Conservation (phyloP, 2,113 vertebrate genomes). For the Plecturocebus donacophilus region DNA sequence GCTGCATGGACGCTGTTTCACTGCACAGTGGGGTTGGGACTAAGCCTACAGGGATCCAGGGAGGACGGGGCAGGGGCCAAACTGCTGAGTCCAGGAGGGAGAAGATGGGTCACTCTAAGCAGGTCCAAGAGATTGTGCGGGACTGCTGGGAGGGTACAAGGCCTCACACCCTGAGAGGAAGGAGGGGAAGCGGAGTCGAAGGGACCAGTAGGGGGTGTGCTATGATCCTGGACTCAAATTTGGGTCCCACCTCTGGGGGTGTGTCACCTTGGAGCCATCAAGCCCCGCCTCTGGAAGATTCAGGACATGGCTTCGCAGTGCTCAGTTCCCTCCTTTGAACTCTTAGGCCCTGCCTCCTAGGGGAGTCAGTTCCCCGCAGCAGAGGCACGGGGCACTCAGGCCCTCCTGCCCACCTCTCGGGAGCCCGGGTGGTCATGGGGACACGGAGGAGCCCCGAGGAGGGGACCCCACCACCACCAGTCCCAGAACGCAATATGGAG, state of each 20-base stretch:
- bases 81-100: neutral
- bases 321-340: slow-evolving; percentile 26
- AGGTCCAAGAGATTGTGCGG: neutral
- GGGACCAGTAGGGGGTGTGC: neutral
- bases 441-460: slow-evolving; percentile 42
- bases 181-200: neutral
- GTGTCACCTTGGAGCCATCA: neutral
- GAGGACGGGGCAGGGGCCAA: neutral
- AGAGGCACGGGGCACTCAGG: rapidly evolving
- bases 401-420: neutral
- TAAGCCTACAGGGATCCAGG: neutral
- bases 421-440: slow-evolving; percentile 50
- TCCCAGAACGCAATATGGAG: slow-evolving; percentile 34
- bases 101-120: neutral
- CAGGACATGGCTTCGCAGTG: neutral
- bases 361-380: rapidly evolving
- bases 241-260: too few relatives aligned
- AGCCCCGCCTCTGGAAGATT: neutral
- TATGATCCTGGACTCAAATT: neutral
- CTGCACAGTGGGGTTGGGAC: neutral
- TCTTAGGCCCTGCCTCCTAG: neutral
- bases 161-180: neutral
- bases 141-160: neutral
- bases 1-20: neutral
- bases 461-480: slow-evolving; percentile 69